Evolutionary conservation across 2,113 vertebrate species (phyloP).

Genomic region (Pipa parva): DNA sequence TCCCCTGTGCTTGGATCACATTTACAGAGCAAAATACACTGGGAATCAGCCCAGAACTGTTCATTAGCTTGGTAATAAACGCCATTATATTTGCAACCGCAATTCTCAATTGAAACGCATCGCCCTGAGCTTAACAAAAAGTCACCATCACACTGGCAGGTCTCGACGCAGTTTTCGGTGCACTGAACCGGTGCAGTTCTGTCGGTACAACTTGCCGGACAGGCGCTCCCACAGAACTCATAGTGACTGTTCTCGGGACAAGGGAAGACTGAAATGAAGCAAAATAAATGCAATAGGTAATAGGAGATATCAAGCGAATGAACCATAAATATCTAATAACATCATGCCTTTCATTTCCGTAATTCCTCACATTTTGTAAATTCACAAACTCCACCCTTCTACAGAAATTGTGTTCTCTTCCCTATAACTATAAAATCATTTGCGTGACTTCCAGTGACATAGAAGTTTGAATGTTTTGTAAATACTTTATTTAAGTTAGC

Average conservation of each 20-base stretch:
- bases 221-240: conserved; percentile 52
- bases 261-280: conserved; percentile 51
- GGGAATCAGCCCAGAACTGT: conserved; percentile 47
- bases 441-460: no score
- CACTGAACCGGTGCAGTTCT: conserved; percentile 44
- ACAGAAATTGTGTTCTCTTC: no score
- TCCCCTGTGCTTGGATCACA: conserved; percentile 31
- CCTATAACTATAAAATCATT: no score
- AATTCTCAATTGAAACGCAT: conserved; percentile 62
- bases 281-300: neutral
- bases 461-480: no score
- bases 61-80: conserved; percentile 59
- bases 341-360: no score
- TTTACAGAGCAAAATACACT: conserved; percentile 41
- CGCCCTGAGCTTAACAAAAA: conserved; percentile 56
- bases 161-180: conserved; percentile 51
- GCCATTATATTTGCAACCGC: conserved; percentile 64
- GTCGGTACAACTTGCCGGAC: conserved; percentile 59
- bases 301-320: no score
- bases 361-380: no score
- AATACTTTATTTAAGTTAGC: no score
- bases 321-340: no score
- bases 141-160: conserved; percentile 67
- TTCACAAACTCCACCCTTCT: no score
- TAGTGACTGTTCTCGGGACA: conserved; percentile 74